Base-by-base conservation (phyloP, 1,140 invertebrate genomes). In the Holotrichia oblita region DNA sequence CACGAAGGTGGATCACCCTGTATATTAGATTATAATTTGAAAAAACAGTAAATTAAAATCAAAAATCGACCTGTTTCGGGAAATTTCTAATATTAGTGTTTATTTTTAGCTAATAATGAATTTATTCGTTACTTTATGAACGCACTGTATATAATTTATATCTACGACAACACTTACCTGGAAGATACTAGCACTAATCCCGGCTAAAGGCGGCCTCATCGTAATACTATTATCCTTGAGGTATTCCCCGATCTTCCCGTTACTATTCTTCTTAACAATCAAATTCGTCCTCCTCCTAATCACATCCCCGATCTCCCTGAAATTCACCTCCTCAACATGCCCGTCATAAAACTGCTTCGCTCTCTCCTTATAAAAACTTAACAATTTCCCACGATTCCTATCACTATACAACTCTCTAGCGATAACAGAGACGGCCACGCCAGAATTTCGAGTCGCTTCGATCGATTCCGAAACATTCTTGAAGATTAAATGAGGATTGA, bases 331-430 rank as follows among this genome's bases (percentile, higher is more conserved):
- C 82, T 95, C 93, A 0, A 96, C 94, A 78, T 94, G 91, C 0
- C 94, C 94, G 78, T 94, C 93, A 82, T 96, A 96, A 82, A 96
- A 95, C 79, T 95, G 93, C 81, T 94, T 93, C 0, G 92, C 94
- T 81, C 95, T 90, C 83, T 96, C 94, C 83, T 95, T 96, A 83
- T 95, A 96, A 86, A 96, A 96, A 7, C 93, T 93, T 81, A 96
- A 87, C 1, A 96, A 88, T 85, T 93, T 93, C 0, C 94, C 93
- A 83, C 94, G 95, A 14, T 87, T 88, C 80, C 91, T 91, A 83
- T 96, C 94, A 80, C 93, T 94, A 81, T 94, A 96, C 0, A 95
- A 87, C 83, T 95, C 92, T 78, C 94, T 88, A 0, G 95, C 91
- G 81, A 96, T 94, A 0, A 93, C 93, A 0, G 93, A 93, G 41